Evolutionary conservation across 2,113 vertebrate genomes (phyloP).

Genomic region (Semnornis frantzii): DNA sequence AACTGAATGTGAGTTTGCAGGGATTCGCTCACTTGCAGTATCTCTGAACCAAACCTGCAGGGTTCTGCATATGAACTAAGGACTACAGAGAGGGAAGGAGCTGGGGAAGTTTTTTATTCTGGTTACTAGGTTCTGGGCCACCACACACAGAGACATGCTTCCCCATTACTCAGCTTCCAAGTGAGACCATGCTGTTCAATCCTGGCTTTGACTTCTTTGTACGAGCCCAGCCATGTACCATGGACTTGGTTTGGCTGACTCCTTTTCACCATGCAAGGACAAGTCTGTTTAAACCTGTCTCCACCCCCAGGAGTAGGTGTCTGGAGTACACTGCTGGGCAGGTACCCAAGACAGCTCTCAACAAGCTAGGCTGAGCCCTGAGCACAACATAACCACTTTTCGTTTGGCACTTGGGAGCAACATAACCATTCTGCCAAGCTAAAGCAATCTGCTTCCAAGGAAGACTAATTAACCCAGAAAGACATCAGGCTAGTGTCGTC

Average conservation of each 20-base stretch:
- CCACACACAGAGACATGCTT: background rate
- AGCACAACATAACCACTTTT: background rate
- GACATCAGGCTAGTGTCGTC: background rate
- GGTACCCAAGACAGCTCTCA: slow-evolving; percentile 16
- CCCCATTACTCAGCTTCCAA: background rate
- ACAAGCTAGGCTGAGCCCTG: background rate
- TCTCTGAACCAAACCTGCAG: background rate
- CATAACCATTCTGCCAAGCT: background rate
- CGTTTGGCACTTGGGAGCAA: background rate
- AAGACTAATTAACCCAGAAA: slow-evolving; percentile 10
- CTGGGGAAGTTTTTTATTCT: background rate
- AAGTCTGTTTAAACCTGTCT: slow-evolving; percentile 27
- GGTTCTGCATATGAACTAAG: background rate
- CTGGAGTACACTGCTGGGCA: background rate
- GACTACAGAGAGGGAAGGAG: background rate
- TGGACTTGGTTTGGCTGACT: background rate
- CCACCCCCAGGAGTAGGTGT: background rate
- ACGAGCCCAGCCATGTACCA: background rate
- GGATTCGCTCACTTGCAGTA: background rate
- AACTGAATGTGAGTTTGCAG: background rate
- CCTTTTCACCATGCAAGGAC: background rate
- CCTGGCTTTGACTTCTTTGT: background rate
- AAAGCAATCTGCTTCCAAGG: background rate
- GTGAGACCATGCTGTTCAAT: background rate
- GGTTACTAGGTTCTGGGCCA: background rate